Evolutionary conservation across 2,797 vertebrate species (phyloP), one percentile per base, ranked within the genome.

Genomic region (Sebastes minor): DNA sequence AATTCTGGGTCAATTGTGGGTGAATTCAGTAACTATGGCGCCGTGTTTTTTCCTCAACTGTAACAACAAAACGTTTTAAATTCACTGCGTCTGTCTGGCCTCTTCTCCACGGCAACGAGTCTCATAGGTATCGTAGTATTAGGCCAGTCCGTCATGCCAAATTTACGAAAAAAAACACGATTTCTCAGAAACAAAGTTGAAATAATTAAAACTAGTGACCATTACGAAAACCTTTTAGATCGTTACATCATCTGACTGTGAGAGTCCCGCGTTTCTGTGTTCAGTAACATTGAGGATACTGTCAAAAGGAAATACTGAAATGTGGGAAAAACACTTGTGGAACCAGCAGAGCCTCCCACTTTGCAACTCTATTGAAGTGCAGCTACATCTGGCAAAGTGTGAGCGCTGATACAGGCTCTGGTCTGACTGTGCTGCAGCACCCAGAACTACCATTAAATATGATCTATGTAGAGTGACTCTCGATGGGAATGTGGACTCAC

Each of bases 341-440:
- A 38, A 66, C 25, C 20, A 46, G 56, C 49, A 18, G 16, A 18
- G 16, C 10, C 38, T 52, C 59, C 49, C 11, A 6, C 59, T 70
- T 64, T 22, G 22, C 38, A 18, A 16, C 30, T 74, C 23, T 1
- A n/a, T 1, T 42, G 32, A 66, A 30, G 49, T 14, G 16, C 56
- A 72, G 74, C 42, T 65, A 28, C 2, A 63, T 68, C 46, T 71
- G 78, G 59, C 30, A 74, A 65, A 94, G 86, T 80, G 59, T 67
- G 91, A 93, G 94, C 90, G 79, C 90, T 12, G 75, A 80, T 55
- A 74, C 56, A 52, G 63, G 62, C 71, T 78, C 33, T 42, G 72
- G 70, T 83, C 65, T 73, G 77, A 74, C 56, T 61, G 38, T 38
- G 79, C 71, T 70, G 65, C 71, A 59, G 69, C 64, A 57, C 71